Base-by-base conservation (phyloP, 2,113 vertebrate species). In the Megaceryle maxima region DNA sequence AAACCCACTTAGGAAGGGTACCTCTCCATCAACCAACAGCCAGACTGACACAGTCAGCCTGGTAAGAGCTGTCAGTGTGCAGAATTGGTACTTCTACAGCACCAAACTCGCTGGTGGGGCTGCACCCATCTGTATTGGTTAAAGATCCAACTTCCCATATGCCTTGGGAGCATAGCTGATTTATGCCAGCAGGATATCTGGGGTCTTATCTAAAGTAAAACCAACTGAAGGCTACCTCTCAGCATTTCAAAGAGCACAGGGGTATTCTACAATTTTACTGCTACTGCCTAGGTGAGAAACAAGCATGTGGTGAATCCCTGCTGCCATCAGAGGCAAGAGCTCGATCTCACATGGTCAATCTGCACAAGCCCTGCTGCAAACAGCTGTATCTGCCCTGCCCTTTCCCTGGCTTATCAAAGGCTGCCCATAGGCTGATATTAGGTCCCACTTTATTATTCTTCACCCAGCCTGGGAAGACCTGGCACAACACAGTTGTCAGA, bases 401-500 rank as follows among this genome's bases (percentile, higher is more conserved):
- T 87, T 70, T 13, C 37, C 16, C 26, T 7, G 17, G 43, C 39
- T 46, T 48, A 73, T 28, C 31, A 67, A 70, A 62, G 43, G 24
- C 25, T 83, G 37, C 6, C 76, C 44, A 46, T 28, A 85, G 35
- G 7, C 39, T 43, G 48, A 74, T 81, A 59, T 1, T 80, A n/a
- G 8, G 33, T 74, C n/a, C 44, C 63, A 16, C 48, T 76, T 85
- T 73, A 7, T 78, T 2, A 5, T 37, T 64, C 82, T 84, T 20
- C 69, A 78, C 33, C 19, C 48, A 66, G 51, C 26, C 46, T 70
- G 41, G 41, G n/a, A 95, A 87, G 88, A 28, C 6, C 66, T 77
- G 62, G 57, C 59, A 84, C 63, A 80, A 92, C 43, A 74, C 11
- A 94, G 63, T 59, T 88, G 83, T 87, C 88, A 87, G 78, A 59